phyloP scores from a whole-genome alignment of 2,888 invertebrate genomes.

The Ophioninae sp. region DNA sequence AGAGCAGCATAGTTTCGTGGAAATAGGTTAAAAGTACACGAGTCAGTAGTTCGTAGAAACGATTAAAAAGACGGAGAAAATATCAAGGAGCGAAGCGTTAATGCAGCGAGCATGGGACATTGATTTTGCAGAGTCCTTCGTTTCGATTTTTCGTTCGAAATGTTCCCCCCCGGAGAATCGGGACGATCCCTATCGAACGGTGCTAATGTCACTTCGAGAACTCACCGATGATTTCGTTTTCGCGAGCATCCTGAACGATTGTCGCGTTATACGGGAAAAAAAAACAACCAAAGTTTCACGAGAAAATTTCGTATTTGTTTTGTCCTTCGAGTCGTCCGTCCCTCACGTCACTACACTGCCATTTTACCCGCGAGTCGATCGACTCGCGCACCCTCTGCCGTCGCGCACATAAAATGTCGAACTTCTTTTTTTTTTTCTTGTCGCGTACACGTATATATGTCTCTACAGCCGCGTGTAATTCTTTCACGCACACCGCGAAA shows the following conservation, averaged over 20 bases:
- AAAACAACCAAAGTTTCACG: not conserved
- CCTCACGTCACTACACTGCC: conserved; percentile 71
- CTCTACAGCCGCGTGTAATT: not conserved
- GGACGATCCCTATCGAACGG: conserved; percentile 2
- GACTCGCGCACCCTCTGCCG: conserved; percentile 55
- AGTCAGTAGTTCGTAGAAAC: conserved; percentile 1
- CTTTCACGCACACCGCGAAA: conserved; percentile 14
- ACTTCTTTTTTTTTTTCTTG: conserved; percentile 8
- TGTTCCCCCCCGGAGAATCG: conserved; percentile 16
- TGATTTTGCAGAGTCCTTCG: conserved; percentile 59
- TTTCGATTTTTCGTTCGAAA: conserved; percentile 40
- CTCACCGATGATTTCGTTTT: conserved; percentile 67
- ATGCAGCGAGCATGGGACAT: conserved; percentile 43
- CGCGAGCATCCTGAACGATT: conserved; percentile 66
- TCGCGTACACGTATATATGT: not conserved
- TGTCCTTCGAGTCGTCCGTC: conserved; percentile 50
- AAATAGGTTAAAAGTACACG: conserved; percentile 69
- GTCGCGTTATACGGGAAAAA: not conserved
- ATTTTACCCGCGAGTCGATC: conserved; percentile 66
- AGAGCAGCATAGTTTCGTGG: conserved; percentile 17
- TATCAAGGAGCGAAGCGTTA: not conserved
- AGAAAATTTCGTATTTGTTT: conserved; percentile 55
- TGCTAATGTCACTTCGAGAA: not conserved
- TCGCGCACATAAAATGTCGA: conserved; percentile 33
- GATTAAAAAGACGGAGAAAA: conserved; percentile 15